A percentile compares a stretch with the other conserved stretches of the same genome.
Conservation (phyloP, 2,888 invertebrate genomes). For the Andrena bucephala region DNA sequence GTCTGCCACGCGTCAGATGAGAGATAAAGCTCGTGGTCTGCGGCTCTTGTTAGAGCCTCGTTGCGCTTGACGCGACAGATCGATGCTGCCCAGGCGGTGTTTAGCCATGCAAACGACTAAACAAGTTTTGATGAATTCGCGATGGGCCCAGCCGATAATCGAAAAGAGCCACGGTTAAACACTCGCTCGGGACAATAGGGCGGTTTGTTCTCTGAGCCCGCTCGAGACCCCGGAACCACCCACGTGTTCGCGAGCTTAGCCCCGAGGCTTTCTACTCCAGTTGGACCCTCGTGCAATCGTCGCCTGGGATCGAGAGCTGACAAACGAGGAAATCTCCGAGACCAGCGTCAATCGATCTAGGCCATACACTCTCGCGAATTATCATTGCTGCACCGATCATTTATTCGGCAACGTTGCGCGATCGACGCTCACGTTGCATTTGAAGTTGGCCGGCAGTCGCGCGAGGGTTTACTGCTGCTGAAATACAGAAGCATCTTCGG, state of each 20-base stretch:
- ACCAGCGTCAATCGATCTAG: conserved; percentile 19
- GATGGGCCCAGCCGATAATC: conserved; percentile 22
- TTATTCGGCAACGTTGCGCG: conserved; percentile 15
- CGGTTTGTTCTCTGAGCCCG: conserved; percentile 14
- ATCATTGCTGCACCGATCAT: conserved; percentile 7
- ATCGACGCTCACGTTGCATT: conserved; percentile 5
- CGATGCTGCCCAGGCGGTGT: conserved; percentile 18
- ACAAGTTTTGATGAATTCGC: conserved; percentile 32
- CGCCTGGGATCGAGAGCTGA: conserved; percentile 48
- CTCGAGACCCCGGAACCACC: conserved; percentile 49
- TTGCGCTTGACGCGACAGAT: not conserved
- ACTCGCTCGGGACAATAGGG: not conserved
- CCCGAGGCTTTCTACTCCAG: conserved; percentile 37
- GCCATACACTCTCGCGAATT: conserved; percentile 37
- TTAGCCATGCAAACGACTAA: not conserved
- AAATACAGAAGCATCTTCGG: not conserved
- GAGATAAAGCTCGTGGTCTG: conserved; percentile 27
- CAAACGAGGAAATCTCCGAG: conserved; percentile 56
- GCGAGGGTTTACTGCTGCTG: not conserved
- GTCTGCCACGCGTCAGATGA: conserved; percentile 1
- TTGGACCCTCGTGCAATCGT: conserved; percentile 46
- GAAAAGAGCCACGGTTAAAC: not conserved
- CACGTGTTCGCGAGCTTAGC: conserved; percentile 43
- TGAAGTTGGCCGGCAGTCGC: not conserved
- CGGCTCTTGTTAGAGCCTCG: not conserved